phyloP scores from a whole-genome alignment of 2,888 invertebrate species.

The Aporophyla lueneburgensis region DNA sequence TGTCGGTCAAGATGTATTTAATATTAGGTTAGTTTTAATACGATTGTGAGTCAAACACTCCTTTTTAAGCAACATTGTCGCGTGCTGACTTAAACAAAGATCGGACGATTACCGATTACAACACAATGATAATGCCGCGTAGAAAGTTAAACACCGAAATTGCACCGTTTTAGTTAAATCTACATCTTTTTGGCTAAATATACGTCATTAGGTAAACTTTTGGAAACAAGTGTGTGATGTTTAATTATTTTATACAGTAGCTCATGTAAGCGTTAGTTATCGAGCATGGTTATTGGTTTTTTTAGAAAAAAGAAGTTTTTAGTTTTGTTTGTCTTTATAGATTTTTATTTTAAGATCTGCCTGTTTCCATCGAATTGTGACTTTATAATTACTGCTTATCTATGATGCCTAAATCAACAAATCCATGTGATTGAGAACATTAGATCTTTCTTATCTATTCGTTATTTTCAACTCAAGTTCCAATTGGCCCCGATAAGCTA shows the following conservation, averaged over 20 bases:
- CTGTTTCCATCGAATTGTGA: too few relatives aligned
- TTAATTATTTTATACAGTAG: constrained; percentile 20
- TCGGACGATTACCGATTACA: constrained; percentile 66
- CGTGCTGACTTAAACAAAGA: constrained; percentile 60
- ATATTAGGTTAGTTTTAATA: constrained; percentile 22
- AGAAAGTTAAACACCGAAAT: constrained; percentile 81
- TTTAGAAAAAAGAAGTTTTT: neutral
- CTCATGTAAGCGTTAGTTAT: constrained; percentile 3
- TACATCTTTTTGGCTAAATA: constrained; percentile 62
- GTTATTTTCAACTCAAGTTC: constrained; percentile 11
- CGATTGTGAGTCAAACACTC: constrained; percentile 6
- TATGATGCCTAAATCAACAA: neutral
- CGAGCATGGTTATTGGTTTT: neutral
- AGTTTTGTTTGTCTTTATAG: neutral
- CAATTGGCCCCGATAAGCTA: constrained; percentile 8
- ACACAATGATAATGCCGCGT: constrained; percentile 63
- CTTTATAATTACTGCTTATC: too few relatives aligned
- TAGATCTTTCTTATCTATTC: neutral
- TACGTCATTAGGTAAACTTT: constrained; percentile 62
- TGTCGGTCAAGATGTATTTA: constrained; percentile 9
- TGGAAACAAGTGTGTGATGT: constrained; percentile 35
- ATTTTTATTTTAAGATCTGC: too few relatives aligned
- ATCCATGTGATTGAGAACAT: too few relatives aligned
- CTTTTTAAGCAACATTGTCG: constrained; percentile 44
- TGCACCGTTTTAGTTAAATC: constrained; percentile 72